Conservation (phyloP, 2,888 invertebrate genomes). For the Caenorhabditis japonica region DNA sequence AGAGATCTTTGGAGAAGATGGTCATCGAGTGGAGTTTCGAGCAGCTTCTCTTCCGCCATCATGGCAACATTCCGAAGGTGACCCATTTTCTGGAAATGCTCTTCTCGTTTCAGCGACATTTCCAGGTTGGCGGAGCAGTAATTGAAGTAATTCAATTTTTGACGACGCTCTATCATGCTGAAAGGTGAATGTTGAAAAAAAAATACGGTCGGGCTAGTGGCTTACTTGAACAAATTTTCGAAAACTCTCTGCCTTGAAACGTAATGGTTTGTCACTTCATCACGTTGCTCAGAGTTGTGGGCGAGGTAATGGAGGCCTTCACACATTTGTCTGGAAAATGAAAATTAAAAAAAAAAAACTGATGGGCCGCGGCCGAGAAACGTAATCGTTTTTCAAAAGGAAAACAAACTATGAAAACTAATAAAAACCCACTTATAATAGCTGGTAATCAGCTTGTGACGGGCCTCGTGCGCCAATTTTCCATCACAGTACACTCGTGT, state of each 20-base stretch:
- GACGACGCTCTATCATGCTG: conserved; percentile 24
- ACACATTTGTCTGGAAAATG: background rate
- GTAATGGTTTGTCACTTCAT: conserved; percentile 7
- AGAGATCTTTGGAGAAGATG: background rate
- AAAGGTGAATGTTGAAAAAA: background rate
- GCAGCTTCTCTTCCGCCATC: conserved; percentile 1
- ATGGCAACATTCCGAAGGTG: background rate
- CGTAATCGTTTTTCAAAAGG: no score
- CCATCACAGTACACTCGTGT: no score
- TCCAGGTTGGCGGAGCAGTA: conserved; percentile 5
- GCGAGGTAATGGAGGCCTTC: conserved; percentile 6
- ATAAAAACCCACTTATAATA: no score
- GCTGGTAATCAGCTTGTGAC: no score
- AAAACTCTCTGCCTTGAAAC: conserved; percentile 29
- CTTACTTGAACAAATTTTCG: conserved; percentile 32
- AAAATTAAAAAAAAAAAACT: no score
- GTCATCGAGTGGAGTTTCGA: background rate
- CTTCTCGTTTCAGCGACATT: background rate
- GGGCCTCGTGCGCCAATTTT: no score
- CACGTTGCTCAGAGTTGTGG: background rate
- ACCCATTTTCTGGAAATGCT: background rate
- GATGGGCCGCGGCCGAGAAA: no score
- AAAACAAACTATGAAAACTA: no score
- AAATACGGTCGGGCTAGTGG: no score
- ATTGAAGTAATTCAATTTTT: conserved; percentile 24